These are phyloP conservation scores for Drosophila colorata DNA, from an alignment of 2,888 invertebrate genomes.

Conservation along the genomic window DNA sequence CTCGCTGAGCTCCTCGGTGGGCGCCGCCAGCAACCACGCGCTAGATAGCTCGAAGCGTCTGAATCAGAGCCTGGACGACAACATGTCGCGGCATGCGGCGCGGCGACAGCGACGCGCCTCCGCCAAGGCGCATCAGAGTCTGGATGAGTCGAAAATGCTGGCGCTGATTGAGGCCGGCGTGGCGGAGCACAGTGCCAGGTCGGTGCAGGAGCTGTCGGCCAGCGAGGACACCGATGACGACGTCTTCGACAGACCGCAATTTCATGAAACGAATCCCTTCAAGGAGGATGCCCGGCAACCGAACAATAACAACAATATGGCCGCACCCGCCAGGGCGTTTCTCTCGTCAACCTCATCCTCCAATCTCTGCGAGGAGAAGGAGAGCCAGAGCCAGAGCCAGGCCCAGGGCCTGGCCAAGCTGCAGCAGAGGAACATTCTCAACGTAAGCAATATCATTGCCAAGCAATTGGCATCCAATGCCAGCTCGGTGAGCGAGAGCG, in stretches of 20 bases:
- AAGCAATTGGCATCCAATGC: conserved; percentile 81
- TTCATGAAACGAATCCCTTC: conserved; percentile 84
- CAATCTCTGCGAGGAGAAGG: conserved; percentile 41
- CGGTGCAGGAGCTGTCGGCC: conserved; percentile 38
- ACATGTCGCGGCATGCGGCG: conserved; percentile 83
- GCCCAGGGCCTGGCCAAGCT: conserved; percentile 71
- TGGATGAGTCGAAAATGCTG: conserved; percentile 88
- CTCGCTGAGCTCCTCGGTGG: conserved; percentile 83
- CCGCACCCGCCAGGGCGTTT: conserved; percentile 55
- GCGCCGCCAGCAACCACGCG: conserved; percentile 51
- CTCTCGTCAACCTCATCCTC: conserved; percentile 67
- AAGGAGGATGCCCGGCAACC: conserved; percentile 76
- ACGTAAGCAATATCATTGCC: conserved; percentile 83
- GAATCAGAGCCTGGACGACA: conserved; percentile 92
- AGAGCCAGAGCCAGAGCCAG: neutral
- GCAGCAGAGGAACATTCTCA: conserved; percentile 80
- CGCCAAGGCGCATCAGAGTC: conserved; percentile 89
- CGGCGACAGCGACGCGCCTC: conserved; percentile 83
- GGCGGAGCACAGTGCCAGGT: conserved; percentile 45
- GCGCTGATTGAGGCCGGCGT: conserved; percentile 79
- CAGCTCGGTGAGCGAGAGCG: conserved; percentile 72
- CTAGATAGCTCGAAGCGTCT: conserved; percentile 88
- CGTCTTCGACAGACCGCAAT: conserved; percentile 72
- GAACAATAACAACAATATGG: conserved; percentile 22
- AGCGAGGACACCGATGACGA: conserved; percentile 76